Evolutionary conservation across 2,888 invertebrate genomes (phyloP), one percentile per base, ranked within the genome.

Genomic region (Tethea ocularis): DNA sequence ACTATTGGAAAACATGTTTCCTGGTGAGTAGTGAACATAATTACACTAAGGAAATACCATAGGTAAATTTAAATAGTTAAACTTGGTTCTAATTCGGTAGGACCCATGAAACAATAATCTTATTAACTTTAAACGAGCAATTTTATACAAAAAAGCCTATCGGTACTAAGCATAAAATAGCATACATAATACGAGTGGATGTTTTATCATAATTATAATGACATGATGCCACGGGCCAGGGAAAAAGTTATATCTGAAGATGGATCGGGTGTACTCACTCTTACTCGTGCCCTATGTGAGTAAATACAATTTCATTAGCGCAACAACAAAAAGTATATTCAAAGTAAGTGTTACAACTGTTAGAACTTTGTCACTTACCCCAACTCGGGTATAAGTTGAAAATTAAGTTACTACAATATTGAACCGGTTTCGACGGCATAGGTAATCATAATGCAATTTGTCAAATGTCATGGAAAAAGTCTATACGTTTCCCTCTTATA

Each of bases 361-460:
- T 60, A 38, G 71, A 82, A 78, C 72, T 75, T 78, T 72, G 66
- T 75, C 74, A 75, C 77, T 80, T 78, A 80, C 71, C 72, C 71
- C 72, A 72, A 78, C 73, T 71, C 72, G 70, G 71, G 71, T 72
- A 66, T 69, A 77, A 80, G 75, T 83, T 81, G 67, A 74, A 81
- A 81, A 83, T 83, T 79, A 80, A 82, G 77, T 84, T 78, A 77
- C 67, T 69, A 74, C 69, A 74, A 77, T 75, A 76, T 82, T 81
- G 71, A 73, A 69, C 72, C 70, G 74, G 74, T 73, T 33, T 71
- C 68, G 69, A 75, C 74, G 86, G 84, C 83, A 83, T 84, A n/a
- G n/a, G n/a, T n/a, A 85, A 87, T 87, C 80, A 86, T 85, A 86
- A 86, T 75, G 82, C 82, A 83, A 90, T 88, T 88, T 88, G 81